Percentiles rank a stretch among this genome's conserved stretches.
Evolutionary conservation across 2,888 invertebrate genomes (phyloP).

Genomic region (Ferrisia virgata): DNA sequence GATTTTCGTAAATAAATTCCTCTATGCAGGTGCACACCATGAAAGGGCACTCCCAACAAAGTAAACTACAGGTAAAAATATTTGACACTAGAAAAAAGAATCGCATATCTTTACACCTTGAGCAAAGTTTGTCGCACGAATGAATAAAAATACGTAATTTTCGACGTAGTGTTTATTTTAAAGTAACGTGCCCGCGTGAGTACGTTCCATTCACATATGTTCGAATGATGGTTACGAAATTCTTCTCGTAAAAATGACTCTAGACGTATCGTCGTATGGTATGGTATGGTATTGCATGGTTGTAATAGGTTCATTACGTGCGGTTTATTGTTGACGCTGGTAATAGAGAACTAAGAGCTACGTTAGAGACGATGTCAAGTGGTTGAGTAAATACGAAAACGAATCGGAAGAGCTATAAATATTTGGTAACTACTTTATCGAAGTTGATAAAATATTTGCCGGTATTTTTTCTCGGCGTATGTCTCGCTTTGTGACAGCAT

Average conservation of each 20-base stretch:
- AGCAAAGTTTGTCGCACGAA: too few species aligned
- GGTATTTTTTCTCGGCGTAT: not conserved
- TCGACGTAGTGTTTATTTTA: too few species aligned
- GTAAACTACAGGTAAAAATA: too few species aligned
- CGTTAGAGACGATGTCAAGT: not conserved
- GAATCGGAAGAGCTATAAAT: constrained; percentile 17
- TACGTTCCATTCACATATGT: not conserved
- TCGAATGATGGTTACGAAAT: not conserved
- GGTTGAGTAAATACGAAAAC: not conserved
- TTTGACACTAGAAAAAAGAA: too few species aligned
- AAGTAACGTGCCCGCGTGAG: too few species aligned
- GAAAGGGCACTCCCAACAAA: too few species aligned
- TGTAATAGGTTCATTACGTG: not conserved
- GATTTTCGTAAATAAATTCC: too few species aligned
- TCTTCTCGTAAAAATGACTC: not conserved
- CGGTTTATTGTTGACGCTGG: not conserved
- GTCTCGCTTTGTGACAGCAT: not conserved
- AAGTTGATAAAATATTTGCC: constrained; percentile 25
- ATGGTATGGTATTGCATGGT: not conserved
- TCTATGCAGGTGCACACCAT: too few species aligned
- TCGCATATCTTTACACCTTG: too few species aligned
- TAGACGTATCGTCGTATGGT: not conserved
- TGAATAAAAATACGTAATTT: too few species aligned
- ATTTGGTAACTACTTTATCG: constrained; percentile 11
- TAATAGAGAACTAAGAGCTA: not conserved